Evolutionary conservation across 2,888 invertebrate species (phyloP).

Genomic region (Ganaspis brasiliensis): DNA sequence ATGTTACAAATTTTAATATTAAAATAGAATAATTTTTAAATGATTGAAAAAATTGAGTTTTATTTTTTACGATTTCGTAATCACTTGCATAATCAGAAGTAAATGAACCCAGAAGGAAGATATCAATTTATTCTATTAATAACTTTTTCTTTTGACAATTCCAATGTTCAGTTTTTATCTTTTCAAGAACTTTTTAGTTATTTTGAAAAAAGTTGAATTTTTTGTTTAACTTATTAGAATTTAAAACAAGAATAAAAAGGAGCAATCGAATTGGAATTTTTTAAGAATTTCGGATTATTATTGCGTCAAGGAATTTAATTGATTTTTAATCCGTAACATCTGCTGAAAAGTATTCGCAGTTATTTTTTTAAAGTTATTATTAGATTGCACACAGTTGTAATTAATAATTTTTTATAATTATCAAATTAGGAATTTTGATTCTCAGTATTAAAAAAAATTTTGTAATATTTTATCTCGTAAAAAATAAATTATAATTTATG

Average conservation of each 20-base stretch:
- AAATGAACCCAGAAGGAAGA: background rate
- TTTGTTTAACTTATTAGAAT: background rate
- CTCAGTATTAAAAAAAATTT: no score
- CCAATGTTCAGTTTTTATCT: slow-evolving; percentile 39
- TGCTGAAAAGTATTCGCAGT: background rate
- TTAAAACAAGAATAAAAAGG: background rate
- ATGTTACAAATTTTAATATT: no score
- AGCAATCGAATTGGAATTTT: background rate
- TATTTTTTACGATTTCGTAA: no score
- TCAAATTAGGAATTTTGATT: no score
- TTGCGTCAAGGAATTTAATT: slow-evolving; percentile 13
- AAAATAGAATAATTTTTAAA: no score
- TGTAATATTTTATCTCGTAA: no score
- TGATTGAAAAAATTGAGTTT: no score
- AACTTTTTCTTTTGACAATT: slow-evolving; percentile 3
- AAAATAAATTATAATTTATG: background rate
- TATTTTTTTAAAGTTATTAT: background rate
- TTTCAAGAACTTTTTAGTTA: background rate
- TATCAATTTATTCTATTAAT: background rate
- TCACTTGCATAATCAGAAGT: no score
- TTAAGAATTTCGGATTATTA: slow-evolving; percentile 9
- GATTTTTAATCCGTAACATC: slow-evolving; percentile 34
- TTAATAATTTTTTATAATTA: no score
- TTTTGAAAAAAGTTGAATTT: background rate
- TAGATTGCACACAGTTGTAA: background rate